Evolutionary conservation across 2,888 invertebrate species (phyloP), one percentile per base, ranked within the genome.

Genomic region (Lasioglossum villosulum): DNA sequence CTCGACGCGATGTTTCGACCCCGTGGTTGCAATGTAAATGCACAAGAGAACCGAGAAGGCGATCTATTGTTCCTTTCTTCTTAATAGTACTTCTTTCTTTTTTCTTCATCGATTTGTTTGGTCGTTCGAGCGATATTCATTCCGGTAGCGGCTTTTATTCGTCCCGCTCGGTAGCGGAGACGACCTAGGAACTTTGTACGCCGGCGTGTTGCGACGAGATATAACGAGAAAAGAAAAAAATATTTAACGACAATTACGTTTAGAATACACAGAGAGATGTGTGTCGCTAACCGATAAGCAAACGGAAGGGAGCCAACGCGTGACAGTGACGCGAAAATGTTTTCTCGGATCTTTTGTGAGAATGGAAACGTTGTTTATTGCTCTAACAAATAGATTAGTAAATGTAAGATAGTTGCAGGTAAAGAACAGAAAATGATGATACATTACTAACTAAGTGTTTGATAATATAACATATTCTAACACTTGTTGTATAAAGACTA

Each of bases 381-480:
- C 80, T 90, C 82, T 90, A 89, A 86, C 71, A 80, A 42, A 84
- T 88, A 86, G 81, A 84, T 83, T 86, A 86, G 82, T 89, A 86
- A 90, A 90, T 90, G 89, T 90, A 88, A 78, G 84, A 86, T 90
- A 90, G 88, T 84, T 89, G 84, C 86, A 83, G 76, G 86, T 80
- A 72, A 56, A 80, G 78, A 78, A 83, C 77, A 83, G 45, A 78
- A 68, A 34, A 23, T 68, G 39, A 70, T n/a, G 70, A 70, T 90
- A 88, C 89, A 85, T 85, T 88, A 90, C 81, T 89, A 90, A 83
- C 84, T 90, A 89, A 90, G 88, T 90, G 90, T 90, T 90, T 86
- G 89, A 90, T 89, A 88, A 88, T 89, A 88, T 90, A 88, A 90
- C 82, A 90, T 90, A 90, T 88, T 90, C 86, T 86, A 90, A 90